Evolutionary conservation across 2,113 vertebrate genomes (phyloP), one percentile per base, ranked within the genome.

Genomic region (Eretmochelys imbricata): DNA sequence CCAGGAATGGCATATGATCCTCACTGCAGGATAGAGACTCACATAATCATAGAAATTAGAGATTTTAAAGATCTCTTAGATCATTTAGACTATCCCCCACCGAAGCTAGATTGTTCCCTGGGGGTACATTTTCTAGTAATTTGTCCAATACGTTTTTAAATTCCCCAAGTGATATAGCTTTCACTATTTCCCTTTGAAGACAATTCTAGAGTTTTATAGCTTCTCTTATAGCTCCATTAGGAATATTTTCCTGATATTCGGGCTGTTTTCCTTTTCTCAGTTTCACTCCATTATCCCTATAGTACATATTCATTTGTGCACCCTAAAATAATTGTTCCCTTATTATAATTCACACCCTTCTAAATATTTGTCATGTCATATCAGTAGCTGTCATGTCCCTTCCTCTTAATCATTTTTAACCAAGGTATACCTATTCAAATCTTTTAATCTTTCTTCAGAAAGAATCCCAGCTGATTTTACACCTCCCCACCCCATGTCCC

Each of bases 281-380:
- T 48, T 91, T 88, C 84, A 42, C 93, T 89, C 89, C 8, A 94
- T 93, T 22, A 86, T 89, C 84, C 13, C 76, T 89, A 53, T 62
- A 4, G 89, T 78, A 50, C 79, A 35, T 3, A 24, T 48, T 42
- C 42, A 78, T 25, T 78, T 48, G 42, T 46, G 54, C 53, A 50
- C 9, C 6, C 59, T 92, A 46, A 89, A 95, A 83, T 9, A 93
- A 89, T 8, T 46, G 3, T 53, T 83, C 5, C 31, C 54, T 89
- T 93, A 57, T 92, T 94, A 91, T 4, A 1, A 22, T 89, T 91
- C 48, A 31, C 46, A 91, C 20, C 88, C n/a, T 88, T 93, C 54
- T 59, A 81, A 38, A 10, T 82, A 72, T 35, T 6, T 88, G 93
- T 91, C 42, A 42, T 42, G 42, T 42, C 42, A 42, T 42, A 42